Base-by-base conservation (phyloP, 1,140 invertebrate genomes). In the Sinella curviseta region DNA sequence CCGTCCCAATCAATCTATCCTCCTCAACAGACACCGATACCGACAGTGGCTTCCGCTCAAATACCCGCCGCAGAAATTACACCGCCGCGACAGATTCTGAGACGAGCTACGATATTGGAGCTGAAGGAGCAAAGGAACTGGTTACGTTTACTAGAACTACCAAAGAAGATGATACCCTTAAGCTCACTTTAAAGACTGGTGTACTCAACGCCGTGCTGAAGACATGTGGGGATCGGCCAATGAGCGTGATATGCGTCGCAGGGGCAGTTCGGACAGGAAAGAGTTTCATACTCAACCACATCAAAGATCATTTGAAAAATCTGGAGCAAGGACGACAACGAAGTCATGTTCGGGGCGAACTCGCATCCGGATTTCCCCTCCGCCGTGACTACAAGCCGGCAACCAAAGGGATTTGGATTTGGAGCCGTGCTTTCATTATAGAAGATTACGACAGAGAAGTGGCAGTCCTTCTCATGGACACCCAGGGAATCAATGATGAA, bases 401-500 rank as follows among this genome's bases (percentile, higher is more conserved):
- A 78, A 91, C 74, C 90, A 26, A n/a, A 26, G 60, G 60, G 24
- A 26, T 67, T 30, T 67, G 60, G 60, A 67, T 67, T 67, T 67
- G 90, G 90, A 89, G 87, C 83, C 87, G 90, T 85, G 88, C 90
- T 2, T 91, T 91, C 83, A 81, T 88, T 33, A 84, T 48, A 48
- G 82, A 84, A n/a, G 82, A 85, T 0, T 84, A 80, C 80, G 87
- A 87, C 26, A 87, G 89, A 81, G 84, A 89, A 87, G 86, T 90
- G 60, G 90, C 88, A 31, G 87, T 92, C 1, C 83, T 92, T 55
- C 84, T 92, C 35, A 91, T 92, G 91, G 91, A 92, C 83, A 92
- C 91, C 20, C 91, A 93, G 86, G 91, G 91, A 57, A 88, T 91
- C 16, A 93, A 93, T 87, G 92, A 93, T 85, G 90, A 87, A 85